Base-by-base conservation (phyloP, 2,113 vertebrate genomes). In the Zosterops lateralis region DNA sequence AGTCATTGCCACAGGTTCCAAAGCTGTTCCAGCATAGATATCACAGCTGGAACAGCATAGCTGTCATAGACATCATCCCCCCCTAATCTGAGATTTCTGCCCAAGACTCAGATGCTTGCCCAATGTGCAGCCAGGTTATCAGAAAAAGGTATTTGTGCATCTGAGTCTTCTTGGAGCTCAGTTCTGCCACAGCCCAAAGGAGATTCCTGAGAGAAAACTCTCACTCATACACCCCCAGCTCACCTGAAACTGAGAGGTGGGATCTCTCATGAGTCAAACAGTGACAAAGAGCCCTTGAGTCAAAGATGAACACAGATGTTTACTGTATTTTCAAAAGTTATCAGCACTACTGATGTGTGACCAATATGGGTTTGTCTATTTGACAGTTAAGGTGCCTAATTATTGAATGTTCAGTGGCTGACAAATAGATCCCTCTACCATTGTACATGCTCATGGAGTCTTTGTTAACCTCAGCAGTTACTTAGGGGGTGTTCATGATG, bases 381-480 rank as follows among this genome's bases (percentile, higher is more conserved):
- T 53, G 15, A 57, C 8, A 20, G 10, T 10, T 10, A 57, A 8
- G 17, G 16, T 68, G n/a, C 10, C 20, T 62, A 62, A 64, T 40
- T 62, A 8, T 66, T 89, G 29, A 38, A 31, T 14, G 3, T 47
- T 83, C 5, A 12, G 17, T 14, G 16, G 21, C 45, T 88, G 42
- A 57, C 10, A 80, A 19, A 83, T 7, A 54, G 22, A 51, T 80
- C 25, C 13, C 7, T 73, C 38, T 88, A 16, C 29, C 34, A 87
- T 2, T 57, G 4, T 25, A 10, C 1, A 1, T 61, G 28, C 12
- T 71, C 24, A 56, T 0, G 0, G 6, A 2, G 11, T 7, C 16
- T 10, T 56, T 85, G 26, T 61, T 80, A 84, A 34, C 7, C 21
- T 83, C 28, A 36, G 22, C 7, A 54, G 6, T 44, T 47, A 71